Percentiles rank a stretch among this genome's conserved stretches.
Evolutionary conservation across 2,797 vertebrate species (phyloP).

Genomic region (Chrysolophus pictus): DNA sequence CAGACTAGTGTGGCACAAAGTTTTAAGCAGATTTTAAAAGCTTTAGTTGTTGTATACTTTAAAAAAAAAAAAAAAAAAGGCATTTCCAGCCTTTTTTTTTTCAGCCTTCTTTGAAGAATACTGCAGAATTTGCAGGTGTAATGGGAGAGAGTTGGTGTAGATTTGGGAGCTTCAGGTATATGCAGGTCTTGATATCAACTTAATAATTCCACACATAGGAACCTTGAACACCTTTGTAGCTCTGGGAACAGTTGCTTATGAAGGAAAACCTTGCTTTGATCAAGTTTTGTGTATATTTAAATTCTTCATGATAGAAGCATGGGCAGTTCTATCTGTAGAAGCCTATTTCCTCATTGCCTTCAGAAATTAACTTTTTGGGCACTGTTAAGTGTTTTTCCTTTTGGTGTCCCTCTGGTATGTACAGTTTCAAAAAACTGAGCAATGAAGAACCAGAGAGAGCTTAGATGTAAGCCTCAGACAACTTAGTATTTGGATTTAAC

Average conservation of each 20-base stretch:
- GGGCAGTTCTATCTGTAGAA: not conserved
- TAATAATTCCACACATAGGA: not conserved
- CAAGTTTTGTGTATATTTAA: not conserved
- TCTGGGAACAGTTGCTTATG: not conserved
- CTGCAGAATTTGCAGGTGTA: not conserved
- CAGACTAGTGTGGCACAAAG: not conserved
- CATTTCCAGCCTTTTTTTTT: not conserved
- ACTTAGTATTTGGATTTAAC: not conserved
- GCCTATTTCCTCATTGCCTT: not conserved
- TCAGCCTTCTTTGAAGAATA: not conserved
- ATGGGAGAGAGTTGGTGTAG: not conserved
- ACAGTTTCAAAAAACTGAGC: not conserved
- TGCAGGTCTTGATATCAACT: not conserved
- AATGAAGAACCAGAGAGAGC: not conserved
- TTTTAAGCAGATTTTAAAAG: not conserved
- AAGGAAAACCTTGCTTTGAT: constrained; percentile 3
- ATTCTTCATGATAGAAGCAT: not conserved
- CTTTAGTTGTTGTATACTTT: not conserved
- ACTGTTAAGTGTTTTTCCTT: not conserved
- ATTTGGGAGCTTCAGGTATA: not conserved
- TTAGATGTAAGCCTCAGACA: not conserved
- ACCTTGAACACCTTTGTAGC: rapidly evolving
- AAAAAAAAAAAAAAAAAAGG: not conserved
- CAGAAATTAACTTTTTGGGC: not conserved
- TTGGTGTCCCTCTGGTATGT: not conserved